Evolutionary conservation across 1,140 invertebrate species (phyloP).

Genomic region (Zaprionus ornatus): DNA sequence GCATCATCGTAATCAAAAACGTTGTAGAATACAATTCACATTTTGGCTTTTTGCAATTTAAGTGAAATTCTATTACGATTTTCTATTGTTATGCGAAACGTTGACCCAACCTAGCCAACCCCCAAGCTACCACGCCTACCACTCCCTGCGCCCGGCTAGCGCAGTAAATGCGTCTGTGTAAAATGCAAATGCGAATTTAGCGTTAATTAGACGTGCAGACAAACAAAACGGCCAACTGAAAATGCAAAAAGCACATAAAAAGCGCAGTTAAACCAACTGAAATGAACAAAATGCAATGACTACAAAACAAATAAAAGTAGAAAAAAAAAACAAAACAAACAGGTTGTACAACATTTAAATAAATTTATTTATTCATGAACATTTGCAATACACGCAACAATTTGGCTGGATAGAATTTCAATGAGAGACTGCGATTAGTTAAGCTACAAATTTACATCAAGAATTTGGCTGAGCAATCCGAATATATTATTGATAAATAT

Average conservation of each 20-base stretch:
- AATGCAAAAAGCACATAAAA: constrained; percentile 34
- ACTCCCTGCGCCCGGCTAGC: neutral
- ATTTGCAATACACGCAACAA: constrained; percentile 10
- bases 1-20: neutral
- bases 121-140: neutral
- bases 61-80: constrained; percentile 36
- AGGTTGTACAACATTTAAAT: constrained; percentile 10
- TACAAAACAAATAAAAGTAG: neutral
- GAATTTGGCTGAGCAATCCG: no score
- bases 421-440: constrained; percentile 13
- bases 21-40: constrained; percentile 7
- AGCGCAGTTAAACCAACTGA: constrained; percentile 27
- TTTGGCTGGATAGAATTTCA: constrained; percentile 7
- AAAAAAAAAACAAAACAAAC: neutral
- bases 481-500: no score
- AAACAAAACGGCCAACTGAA: constrained; percentile 11
- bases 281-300: constrained; percentile 27
- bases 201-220: constrained; percentile 44
- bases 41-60: constrained; percentile 41
- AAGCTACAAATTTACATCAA: neutral
- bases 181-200: constrained; percentile 42
- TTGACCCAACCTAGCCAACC: neutral
- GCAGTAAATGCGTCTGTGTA: constrained; percentile 8
- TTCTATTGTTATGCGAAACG: neutral
- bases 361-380: constrained; percentile 26